Conservation (phyloP, 1,140 invertebrate species). For the Teleogryllus occipitalis region DNA sequence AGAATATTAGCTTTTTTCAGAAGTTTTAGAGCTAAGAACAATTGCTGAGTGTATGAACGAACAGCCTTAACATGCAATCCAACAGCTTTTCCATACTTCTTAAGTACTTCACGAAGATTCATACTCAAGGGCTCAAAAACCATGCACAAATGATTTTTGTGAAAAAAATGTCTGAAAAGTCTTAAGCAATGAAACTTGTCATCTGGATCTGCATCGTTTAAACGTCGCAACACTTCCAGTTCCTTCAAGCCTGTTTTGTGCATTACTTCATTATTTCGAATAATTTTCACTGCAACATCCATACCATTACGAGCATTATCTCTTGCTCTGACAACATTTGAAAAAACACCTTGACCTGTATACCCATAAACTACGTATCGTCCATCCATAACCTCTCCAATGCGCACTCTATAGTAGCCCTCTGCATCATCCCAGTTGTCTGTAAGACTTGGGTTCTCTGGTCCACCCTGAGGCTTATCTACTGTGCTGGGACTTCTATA, state of each 20-base stretch:
- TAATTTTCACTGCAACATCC: conserved; percentile 98
- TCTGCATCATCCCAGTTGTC: conserved; percentile 99
- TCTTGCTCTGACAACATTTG: conserved; percentile 90
- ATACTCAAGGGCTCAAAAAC: conserved; percentile 95
- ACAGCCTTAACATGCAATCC: conserved; percentile 97
- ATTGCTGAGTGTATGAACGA: conserved; percentile 92
- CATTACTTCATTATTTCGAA: conserved; percentile 99
- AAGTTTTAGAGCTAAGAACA: conserved; percentile 88
- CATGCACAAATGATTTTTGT: conserved; percentile 97
- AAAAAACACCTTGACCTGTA: conserved; percentile 98
- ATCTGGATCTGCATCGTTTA: conserved; percentile 96
- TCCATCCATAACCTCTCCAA: conserved; percentile 88
- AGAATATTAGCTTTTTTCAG: conserved; percentile 93
- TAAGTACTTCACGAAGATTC: conserved; percentile 86
- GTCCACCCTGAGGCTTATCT: conserved; percentile 51
- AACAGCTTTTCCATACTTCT: conserved; percentile 97
- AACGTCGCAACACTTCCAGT: conserved; percentile 84
- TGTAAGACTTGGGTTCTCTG: conserved; percentile 82
- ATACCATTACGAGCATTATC: conserved; percentile 77
- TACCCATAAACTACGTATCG: conserved; percentile 94
- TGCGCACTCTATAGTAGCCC: conserved; percentile 93
- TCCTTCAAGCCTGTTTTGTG: conserved; percentile 97
- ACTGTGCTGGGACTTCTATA: conserved; percentile 67
- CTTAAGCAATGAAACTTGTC: conserved; percentile 96
- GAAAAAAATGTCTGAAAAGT: conserved; percentile 85